phyloP scores from a whole-genome alignment of 2,888 invertebrate genomes.

The Galeopsomyia nigrocyanea region DNA sequence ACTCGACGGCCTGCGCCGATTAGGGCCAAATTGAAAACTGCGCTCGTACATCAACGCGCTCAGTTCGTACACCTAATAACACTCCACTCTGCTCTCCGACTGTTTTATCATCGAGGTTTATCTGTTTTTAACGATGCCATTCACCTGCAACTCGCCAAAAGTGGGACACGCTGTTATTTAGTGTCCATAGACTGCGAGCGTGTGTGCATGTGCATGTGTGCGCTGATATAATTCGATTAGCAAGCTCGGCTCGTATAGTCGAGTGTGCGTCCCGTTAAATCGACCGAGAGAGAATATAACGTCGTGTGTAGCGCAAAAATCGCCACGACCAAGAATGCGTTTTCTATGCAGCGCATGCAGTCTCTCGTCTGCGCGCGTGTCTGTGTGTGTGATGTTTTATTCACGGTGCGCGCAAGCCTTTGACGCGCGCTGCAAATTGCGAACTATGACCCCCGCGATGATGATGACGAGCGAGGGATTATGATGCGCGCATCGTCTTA shows the following conservation, averaged over 20 bases:
- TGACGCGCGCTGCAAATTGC: conserved; percentile 2
- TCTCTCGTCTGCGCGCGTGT: not conserved
- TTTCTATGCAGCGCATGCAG: too few species aligned
- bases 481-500: not conserved
- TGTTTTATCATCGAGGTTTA: not conserved
- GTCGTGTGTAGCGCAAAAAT: too few species aligned
- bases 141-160: conserved; percentile 18
- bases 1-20: not conserved
- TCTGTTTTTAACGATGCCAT: conserved; percentile 35
- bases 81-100: too few species aligned
- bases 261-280: conserved; percentile 28
- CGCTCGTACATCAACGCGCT: not conserved
- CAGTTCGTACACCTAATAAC: too few species aligned
- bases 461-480: not conserved
- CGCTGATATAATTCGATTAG: conserved; percentile 36
- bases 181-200: not conserved
- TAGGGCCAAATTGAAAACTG: conserved; percentile 21
- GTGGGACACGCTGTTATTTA: conserved; percentile 11
- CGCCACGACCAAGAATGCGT: too few species aligned
- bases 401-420: conserved; percentile 14
- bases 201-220: not conserved
- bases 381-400: conserved; percentile 40
- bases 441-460: conserved; percentile 31
- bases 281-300: not conserved
- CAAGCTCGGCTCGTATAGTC: conserved; percentile 4